Evolutionary conservation across 2,113 vertebrate genomes (phyloP), one percentile per base, ranked within the genome.

Genomic region (Atractosteus spatula): DNA sequence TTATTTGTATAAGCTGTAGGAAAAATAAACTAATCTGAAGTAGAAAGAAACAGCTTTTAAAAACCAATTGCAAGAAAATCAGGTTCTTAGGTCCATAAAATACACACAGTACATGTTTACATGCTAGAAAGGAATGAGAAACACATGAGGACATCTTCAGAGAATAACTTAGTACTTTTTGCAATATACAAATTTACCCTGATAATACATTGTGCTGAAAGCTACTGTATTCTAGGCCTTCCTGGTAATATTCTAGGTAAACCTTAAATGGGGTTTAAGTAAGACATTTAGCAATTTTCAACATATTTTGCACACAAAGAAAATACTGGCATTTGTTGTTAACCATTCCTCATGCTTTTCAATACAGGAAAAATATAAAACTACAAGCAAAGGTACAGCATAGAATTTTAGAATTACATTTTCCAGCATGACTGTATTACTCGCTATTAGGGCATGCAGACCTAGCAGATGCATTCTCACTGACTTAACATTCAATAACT

Each of bases 21-120:
- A 72, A 65, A 64, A 66, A 47, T 66, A 66, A 66, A 66, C 43
- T 47, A 44, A 4, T 66, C 11, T 66, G 63, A 51, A 72, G 44
- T 41, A 59, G 47, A 44, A 62, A 63, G 4, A 51, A 51, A 51
- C 47, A 7, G 47, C 8, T 11, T 66, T 66, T 66, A 66, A 66
- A 44, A 66, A 10, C 41, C 62, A 65, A 42, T 42, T 11, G 17
- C 16, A 62, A 62, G 61, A 62, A 63, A 64, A 64, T 4, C 41
- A 43, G 44, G 41, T 8, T 64, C 11, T 4, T n/a, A 42, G 41
- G 42, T 66, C 8, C 42, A 3, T 47, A 8, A n/a, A 66, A 12
- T 45, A 65, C 62, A 65, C 14, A 42, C 41, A n/a, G 6, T 16
- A 66, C 8, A 7, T 45, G 47, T 51, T 51, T 7, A 51, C 47